A percentile compares a stretch with the other conserved stretches of the same genome.
Evolutionary conservation across 2,888 invertebrate species (phyloP).

Genomic region (Ichneumon xanthorius): DNA sequence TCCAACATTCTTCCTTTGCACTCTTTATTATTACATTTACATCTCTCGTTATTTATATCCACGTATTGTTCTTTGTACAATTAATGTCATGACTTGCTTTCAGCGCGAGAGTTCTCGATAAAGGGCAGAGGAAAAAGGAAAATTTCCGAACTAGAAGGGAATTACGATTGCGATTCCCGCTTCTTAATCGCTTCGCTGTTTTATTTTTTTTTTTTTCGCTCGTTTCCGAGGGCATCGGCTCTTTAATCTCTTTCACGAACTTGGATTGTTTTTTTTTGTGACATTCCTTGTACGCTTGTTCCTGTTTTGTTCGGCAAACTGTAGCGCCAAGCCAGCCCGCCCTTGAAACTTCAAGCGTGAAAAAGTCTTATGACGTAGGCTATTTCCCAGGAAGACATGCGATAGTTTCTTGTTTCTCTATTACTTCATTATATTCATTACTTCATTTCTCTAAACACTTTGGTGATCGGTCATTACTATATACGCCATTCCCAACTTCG

Average conservation of each 20-base stretch:
- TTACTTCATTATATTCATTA: constrained; percentile 62
- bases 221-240: constrained; percentile 16
- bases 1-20: constrained; percentile 17
- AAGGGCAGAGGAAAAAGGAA: constrained; percentile 43
- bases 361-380: constrained; percentile 73
- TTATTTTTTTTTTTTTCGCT: constrained; percentile 39
- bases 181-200: constrained; percentile 56
- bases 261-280: not conserved
- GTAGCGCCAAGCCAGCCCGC: constrained; percentile 48
- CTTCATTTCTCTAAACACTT: constrained; percentile 50
- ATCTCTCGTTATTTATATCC: constrained; percentile 6
- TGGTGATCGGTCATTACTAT: constrained; percentile 13
- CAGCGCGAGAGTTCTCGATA: constrained; percentile 38
- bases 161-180: constrained; percentile 41
- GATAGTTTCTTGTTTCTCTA: constrained; percentile 75
- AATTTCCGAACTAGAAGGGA: constrained; percentile 38
- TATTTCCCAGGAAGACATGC: constrained; percentile 79
- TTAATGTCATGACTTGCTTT: constrained; percentile 5
- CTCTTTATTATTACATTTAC: constrained; percentile 19
- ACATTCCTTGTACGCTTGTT: not conserved
- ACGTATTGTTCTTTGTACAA: not conserved
- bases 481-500: constrained; percentile 10
- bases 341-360: constrained; percentile 68
- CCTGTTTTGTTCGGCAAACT: constrained; percentile 19
- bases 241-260: not conserved